A percentile compares a stretch with the other conserved stretches of the same genome.
phyloP scores from a whole-genome alignment of 2,888 invertebrate genomes.

The Syrista parreyssii region DNA sequence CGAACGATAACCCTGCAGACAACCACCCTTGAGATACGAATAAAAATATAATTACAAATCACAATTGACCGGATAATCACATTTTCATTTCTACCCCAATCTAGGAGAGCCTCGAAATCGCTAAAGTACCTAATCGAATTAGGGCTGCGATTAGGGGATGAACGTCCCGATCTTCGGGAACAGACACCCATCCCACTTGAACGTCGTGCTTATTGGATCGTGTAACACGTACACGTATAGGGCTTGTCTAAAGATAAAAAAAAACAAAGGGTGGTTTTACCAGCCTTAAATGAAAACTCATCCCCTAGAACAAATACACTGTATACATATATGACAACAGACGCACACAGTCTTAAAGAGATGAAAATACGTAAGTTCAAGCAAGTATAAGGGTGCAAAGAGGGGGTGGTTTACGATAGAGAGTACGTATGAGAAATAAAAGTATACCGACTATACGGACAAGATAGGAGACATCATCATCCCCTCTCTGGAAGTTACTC shows the following conservation, averaged over 20 bases:
- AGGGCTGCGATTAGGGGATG: neutral
- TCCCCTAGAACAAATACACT: neutral
- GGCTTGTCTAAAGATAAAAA: conserved; percentile 29
- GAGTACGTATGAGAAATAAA: neutral
- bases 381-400: neutral
- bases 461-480: neutral
- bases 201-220: conserved; percentile 31
- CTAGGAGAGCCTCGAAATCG: neutral
- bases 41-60: neutral
- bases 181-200: conserved; percentile 18
- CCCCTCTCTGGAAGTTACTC: neutral
- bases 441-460: neutral
- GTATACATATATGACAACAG: neutral
- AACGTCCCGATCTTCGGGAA: neutral
- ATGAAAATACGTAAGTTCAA: neutral
- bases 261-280: neutral
- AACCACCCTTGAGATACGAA: neutral
- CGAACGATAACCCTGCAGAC: neutral
- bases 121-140: neutral
- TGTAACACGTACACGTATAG: conserved; percentile 17
- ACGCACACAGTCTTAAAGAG: too few species aligned
- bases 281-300: neutral
- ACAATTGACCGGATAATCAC: neutral
- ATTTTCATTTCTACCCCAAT: neutral
- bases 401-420: neutral